phyloP scores from a whole-genome alignment of 2,113 vertebrate species.

The Abramis brama region DNA sequence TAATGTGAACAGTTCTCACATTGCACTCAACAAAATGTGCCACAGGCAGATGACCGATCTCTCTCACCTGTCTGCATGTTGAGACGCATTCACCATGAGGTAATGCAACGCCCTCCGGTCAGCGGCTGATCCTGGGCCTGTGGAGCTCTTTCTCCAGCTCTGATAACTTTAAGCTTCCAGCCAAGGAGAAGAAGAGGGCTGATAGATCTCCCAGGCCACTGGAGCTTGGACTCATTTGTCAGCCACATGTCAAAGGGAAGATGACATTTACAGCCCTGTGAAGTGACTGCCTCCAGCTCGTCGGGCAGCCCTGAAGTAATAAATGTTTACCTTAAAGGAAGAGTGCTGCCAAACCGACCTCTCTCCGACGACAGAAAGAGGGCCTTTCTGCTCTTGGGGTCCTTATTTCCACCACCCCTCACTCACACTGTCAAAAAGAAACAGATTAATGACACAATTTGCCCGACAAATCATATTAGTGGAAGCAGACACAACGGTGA shows the following conservation, averaged over 20 bases:
- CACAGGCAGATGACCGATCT: slow-evolving; percentile 31
- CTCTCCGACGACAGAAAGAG: slow-evolving; percentile 65
- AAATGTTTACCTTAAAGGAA: slow-evolving; percentile 98
- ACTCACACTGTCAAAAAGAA: slow-evolving; percentile 86
- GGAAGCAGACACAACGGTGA: slow-evolving; percentile 83
- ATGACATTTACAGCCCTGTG: slow-evolving; percentile 97
- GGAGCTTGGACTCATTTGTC: slow-evolving; percentile 90
- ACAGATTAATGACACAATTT: slow-evolving; percentile 94
- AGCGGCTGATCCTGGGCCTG: slow-evolving; percentile 8
- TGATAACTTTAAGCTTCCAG: slow-evolving; percentile 55
- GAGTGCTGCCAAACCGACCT: slow-evolving; percentile 85
- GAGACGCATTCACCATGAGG: slow-evolving; percentile 29
- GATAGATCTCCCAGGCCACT: slow-evolving; percentile 64
- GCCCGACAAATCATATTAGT: slow-evolving; percentile 94
- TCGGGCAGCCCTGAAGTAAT: slow-evolving; percentile 92
- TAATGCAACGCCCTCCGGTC: slow-evolving; percentile 29
- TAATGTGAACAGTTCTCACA: not conserved
- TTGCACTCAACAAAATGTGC: slow-evolving; percentile 8
- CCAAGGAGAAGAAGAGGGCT: slow-evolving; percentile 61
- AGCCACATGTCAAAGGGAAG: slow-evolving; percentile 92
- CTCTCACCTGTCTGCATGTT: not conserved
- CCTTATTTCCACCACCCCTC: slow-evolving; percentile 77
- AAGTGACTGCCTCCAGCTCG: slow-evolving; percentile 90
- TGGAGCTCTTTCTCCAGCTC: slow-evolving; percentile 42
- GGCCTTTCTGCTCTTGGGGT: slow-evolving; percentile 83